A percentile compares a stretch with the other conserved stretches of the same genome.
Evolutionary conservation across 2,113 vertebrate genomes (phyloP).

Genomic region (Mastomys natalensis): DNA sequence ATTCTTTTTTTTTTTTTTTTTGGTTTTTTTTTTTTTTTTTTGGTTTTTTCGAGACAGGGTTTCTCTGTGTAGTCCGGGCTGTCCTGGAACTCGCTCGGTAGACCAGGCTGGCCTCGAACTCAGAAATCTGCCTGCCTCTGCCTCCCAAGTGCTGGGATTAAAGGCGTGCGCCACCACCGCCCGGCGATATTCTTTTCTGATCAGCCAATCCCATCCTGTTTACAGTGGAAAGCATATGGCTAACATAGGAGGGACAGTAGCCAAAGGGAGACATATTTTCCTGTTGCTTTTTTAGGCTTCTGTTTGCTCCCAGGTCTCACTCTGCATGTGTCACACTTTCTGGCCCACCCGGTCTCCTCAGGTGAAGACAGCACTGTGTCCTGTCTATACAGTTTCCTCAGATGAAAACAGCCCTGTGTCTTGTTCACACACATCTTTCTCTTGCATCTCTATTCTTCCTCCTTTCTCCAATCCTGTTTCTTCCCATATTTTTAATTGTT

Average conservation of each 20-base stretch:
- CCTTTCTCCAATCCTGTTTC: background rate
- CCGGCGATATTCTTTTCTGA: constrained; percentile 61
- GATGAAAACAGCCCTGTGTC: too few species aligned
- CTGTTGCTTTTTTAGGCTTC: background rate
- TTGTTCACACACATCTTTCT: background rate
- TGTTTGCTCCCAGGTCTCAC: background rate
- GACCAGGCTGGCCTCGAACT: too few species aligned
- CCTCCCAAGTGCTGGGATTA: too few species aligned
- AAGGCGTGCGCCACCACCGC: too few species aligned
- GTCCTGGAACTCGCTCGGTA: too few species aligned
- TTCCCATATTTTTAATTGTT: background rate
- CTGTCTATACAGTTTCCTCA: too few species aligned
- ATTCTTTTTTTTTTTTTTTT: too few species aligned
- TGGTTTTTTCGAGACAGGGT: too few species aligned
- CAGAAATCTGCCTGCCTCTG: too few species aligned
- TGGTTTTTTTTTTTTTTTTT: too few species aligned
- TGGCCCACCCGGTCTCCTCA: background rate
- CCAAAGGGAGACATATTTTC: background rate
- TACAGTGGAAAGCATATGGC: background rate
- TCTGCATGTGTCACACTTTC: background rate
- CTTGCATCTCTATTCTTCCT: background rate
- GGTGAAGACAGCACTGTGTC: too few species aligned
- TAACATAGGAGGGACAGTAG: background rate
- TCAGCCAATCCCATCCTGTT: constrained; percentile 36
- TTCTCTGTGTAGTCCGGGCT: too few species aligned